phyloP scores from a whole-genome alignment of 2,888 invertebrate species.

The Acanthococcus lagerstroemiae region DNA sequence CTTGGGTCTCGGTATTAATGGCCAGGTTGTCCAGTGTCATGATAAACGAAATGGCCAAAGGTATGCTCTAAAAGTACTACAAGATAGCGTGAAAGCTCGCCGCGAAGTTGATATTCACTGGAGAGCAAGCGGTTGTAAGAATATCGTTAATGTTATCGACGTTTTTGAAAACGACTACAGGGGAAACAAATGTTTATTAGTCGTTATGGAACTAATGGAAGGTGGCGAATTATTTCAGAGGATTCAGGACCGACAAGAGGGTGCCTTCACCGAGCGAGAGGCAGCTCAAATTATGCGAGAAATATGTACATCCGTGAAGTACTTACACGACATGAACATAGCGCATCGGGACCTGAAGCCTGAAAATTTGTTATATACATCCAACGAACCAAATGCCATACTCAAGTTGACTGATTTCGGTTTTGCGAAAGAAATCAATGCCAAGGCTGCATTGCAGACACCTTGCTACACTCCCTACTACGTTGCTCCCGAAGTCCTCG shows the following conservation, averaged over 20 bases:
- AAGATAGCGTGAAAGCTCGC: conserved; percentile 84
- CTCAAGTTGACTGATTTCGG: conserved; percentile 98
- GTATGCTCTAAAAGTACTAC: conserved; percentile 86
- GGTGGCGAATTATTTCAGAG: conserved; percentile 95
- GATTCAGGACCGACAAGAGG: conserved; percentile 89
- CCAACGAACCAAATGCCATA: conserved; percentile 55
- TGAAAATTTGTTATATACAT: conserved; percentile 88
- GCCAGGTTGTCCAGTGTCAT: conserved; percentile 94
- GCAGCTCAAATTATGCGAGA: conserved; percentile 92
- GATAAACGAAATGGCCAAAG: conserved; percentile 64
- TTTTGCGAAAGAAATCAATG: conserved; percentile 89
- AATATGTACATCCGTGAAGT: conserved; percentile 88
- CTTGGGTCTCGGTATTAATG: conserved; percentile 93
- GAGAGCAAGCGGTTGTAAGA: conserved; percentile 78
- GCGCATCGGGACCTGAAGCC: conserved; percentile 97
- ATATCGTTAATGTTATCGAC: conserved; percentile 87
- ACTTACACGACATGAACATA: conserved; percentile 86
- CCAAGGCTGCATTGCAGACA: conserved; percentile 76
- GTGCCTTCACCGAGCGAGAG: conserved; percentile 93
- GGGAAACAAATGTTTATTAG: conserved; percentile 80
- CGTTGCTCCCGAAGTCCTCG: conserved; percentile 82
- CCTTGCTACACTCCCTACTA: conserved; percentile 99
- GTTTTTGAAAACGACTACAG: conserved; percentile 96
- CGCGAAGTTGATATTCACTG: conserved; percentile 94
- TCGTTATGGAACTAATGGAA: conserved; percentile 99